Evolutionary conservation across 2,113 vertebrate genomes (phyloP).

Genomic region (Marcusenius ussheri): DNA sequence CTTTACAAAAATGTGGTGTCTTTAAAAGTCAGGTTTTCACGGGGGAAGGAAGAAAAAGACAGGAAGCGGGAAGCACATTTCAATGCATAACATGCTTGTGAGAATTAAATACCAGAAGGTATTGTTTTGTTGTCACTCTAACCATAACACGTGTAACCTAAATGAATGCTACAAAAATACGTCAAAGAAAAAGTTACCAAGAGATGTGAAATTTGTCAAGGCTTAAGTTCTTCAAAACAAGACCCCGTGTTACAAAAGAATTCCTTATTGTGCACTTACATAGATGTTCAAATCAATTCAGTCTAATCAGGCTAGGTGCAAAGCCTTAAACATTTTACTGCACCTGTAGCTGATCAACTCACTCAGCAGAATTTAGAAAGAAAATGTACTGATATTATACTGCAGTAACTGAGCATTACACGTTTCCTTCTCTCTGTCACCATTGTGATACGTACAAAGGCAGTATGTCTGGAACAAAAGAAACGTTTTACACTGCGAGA

Average conservation of each 20-base stretch:
- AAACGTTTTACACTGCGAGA: neutral
- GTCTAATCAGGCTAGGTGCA: neutral
- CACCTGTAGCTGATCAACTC: neutral
- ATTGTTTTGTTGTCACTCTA: neutral
- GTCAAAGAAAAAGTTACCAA: neutral
- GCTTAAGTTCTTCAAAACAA: neutral
- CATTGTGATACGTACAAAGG: neutral
- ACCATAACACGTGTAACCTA: neutral
- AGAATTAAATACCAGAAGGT: neutral
- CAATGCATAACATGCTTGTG: constrained; percentile 34
- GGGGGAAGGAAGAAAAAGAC: constrained; percentile 45
- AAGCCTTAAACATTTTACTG: neutral
- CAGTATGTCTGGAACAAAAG: neutral
- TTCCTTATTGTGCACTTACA: neutral
- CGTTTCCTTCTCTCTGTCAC: neutral
- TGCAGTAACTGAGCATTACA: neutral
- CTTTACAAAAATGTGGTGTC: constrained; percentile 62
- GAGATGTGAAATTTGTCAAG: constrained; percentile 6
- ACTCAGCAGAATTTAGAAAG: neutral
- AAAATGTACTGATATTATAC: neutral
- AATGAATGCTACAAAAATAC: neutral
- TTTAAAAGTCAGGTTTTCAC: constrained; percentile 59
- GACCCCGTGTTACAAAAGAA: neutral
- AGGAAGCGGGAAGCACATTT: constrained; percentile 49
- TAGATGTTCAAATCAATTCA: neutral